Evolutionary conservation across 2,888 invertebrate species (phyloP).

Genomic region (Tetropium fuscum): DNA sequence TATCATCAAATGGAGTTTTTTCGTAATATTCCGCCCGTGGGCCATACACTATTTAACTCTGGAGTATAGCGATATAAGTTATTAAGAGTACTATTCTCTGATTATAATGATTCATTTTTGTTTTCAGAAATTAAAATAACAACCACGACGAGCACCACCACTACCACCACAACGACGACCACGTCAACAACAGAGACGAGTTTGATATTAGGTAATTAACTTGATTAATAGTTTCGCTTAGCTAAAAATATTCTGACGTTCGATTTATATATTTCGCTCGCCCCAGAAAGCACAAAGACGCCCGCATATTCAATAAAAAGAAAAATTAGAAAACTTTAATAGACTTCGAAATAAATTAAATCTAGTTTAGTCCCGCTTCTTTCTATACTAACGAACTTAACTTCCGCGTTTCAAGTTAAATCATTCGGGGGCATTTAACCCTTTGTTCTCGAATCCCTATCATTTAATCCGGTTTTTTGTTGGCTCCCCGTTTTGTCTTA

Average conservation of each 20-base stretch:
- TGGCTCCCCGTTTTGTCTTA: conserved; percentile 12
- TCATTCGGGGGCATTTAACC: conserved; percentile 1
- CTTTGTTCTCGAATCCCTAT: conserved; percentile 12
- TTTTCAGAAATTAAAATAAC: conserved; percentile 64
- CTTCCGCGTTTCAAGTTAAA: neutral
- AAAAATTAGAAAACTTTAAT: conserved; percentile 22
- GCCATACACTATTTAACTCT: no score
- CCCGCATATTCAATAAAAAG: conserved; percentile 13
- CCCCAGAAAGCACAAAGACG: no score
- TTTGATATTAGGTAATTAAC: conserved; percentile 50
- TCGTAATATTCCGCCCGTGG: no score
- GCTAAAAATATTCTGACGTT: no score
- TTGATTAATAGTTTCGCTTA: no score
- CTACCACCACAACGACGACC: conserved; percentile 51
- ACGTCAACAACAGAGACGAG: conserved; percentile 51
- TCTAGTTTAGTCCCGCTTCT: conserved; percentile 9
- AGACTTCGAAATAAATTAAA: conserved; percentile 18
- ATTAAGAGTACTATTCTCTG: no score
- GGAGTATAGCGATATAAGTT: no score
- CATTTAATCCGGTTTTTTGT: conserved; percentile 14
- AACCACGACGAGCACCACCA: conserved; percentile 58
- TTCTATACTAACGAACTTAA: conserved; percentile 2
- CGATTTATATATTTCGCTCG: no score
- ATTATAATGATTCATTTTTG: no score
- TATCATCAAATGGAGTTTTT: no score